Evolutionary conservation across 2,113 vertebrate genomes (phyloP), one percentile per base, ranked within the genome.

Genomic region (Stigmatopora argus): DNA sequence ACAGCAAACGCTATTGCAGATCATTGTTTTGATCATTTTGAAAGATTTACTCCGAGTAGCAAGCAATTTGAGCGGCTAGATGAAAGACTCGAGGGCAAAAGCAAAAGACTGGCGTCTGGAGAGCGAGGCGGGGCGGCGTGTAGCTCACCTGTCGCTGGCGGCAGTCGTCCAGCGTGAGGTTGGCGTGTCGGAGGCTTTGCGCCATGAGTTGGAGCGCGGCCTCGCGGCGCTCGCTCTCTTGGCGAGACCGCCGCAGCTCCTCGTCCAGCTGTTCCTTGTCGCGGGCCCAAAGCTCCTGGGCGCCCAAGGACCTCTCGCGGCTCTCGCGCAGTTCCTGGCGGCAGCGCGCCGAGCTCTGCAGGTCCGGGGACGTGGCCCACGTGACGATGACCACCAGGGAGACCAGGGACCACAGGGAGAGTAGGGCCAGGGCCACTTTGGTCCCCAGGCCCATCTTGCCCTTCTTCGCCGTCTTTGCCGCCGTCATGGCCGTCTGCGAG

Each of bases 351-450:
- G 63, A 49, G 26, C 63, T 38, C 63, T 64, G 51, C 63, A 64
- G 63, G 63, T 64, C 63, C 18, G 63, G 63, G 6, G 63, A 64
- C 11, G 63, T 64, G 48, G 31, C 51, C 63, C 63, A 64, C 48
- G 51, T 48, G 47, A 64, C 63, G 63, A 64, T 64, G 63, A 64
- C 48, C 47, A 64, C 48, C 19, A 64, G 63, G 10, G 63, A 49
- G 48, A 64, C 4, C 31, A 64, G 6, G 63, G 63, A 52, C 63
- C 63, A 64, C 47, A 64, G 26, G 26, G 63, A 17, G 31, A 64
- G 26, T 5, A 51, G 48, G 2, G 21, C 31, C 31, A 64, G 26
- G 23, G 48, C 63, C 63, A 26, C 48, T 17, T 64, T 64, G 47
- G 47, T 64, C 7, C 47, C 47, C 26, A 6, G 8, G 3, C 48